Evolutionary conservation across 2,888 invertebrate species (phyloP).

Genomic region (Aphrophora alni): DNA sequence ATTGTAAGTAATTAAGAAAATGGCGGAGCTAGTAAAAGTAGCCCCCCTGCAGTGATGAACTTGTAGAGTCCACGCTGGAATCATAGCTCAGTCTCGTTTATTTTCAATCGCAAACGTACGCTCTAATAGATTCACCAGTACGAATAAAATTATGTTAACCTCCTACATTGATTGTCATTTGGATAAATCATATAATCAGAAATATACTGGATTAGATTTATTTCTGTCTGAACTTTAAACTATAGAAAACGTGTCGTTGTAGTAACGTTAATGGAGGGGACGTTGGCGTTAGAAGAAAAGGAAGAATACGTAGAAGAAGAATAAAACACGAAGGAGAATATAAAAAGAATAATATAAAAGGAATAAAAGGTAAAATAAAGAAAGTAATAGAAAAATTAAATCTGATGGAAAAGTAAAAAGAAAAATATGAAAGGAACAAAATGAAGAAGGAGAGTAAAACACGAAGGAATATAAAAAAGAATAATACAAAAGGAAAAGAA

Average conservation of each 20-base stretch:
- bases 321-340: background rate
- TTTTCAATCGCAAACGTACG: too few species aligned
- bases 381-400: too few species aligned
- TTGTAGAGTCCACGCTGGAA: background rate
- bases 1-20: constrained; percentile 6
- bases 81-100: background rate
- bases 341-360: too few species aligned
- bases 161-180: background rate
- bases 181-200: background rate
- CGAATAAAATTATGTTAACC: background rate
- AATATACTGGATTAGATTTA: background rate
- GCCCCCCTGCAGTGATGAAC: background rate
- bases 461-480: too few species aligned
- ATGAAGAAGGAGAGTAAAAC: too few species aligned
- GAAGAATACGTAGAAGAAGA: background rate
- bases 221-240: background rate
- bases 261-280: background rate
- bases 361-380: too few species aligned
- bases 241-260: background rate
- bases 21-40: background rate
- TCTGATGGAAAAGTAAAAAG: too few species aligned
- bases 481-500: too few species aligned
- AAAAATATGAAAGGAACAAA: too few species aligned
- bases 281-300: background rate
- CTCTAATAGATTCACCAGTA: background rate